These are phyloP conservation scores for Camponotus vicinus DNA, from an alignment of 1,140 invertebrate genomes.

Conservation along the genomic window DNA sequence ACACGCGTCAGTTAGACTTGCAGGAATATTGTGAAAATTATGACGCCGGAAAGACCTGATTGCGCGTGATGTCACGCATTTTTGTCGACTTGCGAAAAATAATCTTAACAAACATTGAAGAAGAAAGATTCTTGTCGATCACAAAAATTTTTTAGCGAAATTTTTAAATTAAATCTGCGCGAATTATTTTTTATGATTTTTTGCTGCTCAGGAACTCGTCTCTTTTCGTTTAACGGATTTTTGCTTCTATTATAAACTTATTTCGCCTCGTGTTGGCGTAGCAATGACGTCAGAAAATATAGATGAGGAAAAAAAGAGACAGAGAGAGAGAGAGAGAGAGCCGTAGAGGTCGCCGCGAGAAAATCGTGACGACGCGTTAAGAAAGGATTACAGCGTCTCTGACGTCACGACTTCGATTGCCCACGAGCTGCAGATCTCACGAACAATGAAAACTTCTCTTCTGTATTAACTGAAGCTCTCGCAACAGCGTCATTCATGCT, in stretches of 20 bases:
- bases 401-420: slow-evolving; percentile 58
- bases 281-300: slow-evolving; percentile 21
- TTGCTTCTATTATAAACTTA: slow-evolving; percentile 44
- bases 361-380: slow-evolving; percentile 54
- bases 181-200: not conserved
- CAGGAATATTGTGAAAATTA: not conserved
- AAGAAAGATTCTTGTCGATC: not conserved
- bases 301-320: not conserved
- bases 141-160: not conserved
- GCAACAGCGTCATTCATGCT: slow-evolving; percentile 51
- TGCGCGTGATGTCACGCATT: slow-evolving; percentile 4
- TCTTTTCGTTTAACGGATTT: slow-evolving; percentile 14
- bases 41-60: slow-evolving; percentile 14
- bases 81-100: not conserved
- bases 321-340: not conserved
- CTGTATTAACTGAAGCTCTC: slow-evolving; percentile 38
- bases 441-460: slow-evolving; percentile 59
- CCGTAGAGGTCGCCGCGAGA: slow-evolving; percentile 10
- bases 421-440: slow-evolving; percentile 47
- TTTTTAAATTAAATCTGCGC: not conserved
- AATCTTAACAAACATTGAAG: slow-evolving; percentile 4
- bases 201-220: not conserved
- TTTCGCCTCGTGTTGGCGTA: slow-evolving; percentile 4
- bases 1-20: not conserved
- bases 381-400: slow-evolving; percentile 39